Conservation (phyloP, 2,797 vertebrate species). For the Kryptopterus vitreolus region DNA sequence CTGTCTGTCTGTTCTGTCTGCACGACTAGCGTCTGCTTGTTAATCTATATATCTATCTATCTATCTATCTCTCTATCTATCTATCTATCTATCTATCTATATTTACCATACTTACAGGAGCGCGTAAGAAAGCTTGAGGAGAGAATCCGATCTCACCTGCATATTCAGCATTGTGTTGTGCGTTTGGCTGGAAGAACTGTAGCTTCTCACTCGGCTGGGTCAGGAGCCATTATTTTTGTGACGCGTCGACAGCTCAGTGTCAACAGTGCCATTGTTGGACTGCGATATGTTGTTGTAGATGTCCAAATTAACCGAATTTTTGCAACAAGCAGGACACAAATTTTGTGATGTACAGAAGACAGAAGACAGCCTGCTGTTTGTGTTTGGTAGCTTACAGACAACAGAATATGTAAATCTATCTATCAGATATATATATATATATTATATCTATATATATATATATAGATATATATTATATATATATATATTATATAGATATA, state of each 20-base stretch:
- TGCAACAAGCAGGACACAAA: not conserved
- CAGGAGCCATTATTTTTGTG: slow-evolving; percentile 1
- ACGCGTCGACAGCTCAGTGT: not conserved
- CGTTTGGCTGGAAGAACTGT: not conserved
- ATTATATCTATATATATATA: too few species aligned
- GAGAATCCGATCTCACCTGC: not conserved
- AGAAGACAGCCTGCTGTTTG: not conserved
- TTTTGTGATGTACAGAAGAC: not conserved
- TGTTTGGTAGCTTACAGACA: too few species aligned
- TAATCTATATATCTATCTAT: too few species aligned
- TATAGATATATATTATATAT: too few species aligned
- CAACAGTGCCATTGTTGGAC: not conserved
- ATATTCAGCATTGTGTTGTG: not conserved
- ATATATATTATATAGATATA: too few species aligned
- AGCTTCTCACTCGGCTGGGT: not conserved
- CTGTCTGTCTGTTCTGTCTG: too few species aligned
- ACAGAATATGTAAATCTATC: not conserved
- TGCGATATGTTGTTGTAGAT: not conserved
- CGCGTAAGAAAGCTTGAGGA: not conserved
- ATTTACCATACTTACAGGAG: not conserved
- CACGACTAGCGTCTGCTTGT: too few species aligned
- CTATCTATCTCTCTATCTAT: too few species aligned
- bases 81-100: too few species aligned
- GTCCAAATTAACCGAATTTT: not conserved
- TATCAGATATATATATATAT: too few species aligned